Percentiles rank a stretch among this genome's conserved stretches.
These are phyloP conservation scores for Pycnonotus jocosus DNA, from an alignment of 2,113 vertebrate species.

Conservation along the genomic window DNA sequence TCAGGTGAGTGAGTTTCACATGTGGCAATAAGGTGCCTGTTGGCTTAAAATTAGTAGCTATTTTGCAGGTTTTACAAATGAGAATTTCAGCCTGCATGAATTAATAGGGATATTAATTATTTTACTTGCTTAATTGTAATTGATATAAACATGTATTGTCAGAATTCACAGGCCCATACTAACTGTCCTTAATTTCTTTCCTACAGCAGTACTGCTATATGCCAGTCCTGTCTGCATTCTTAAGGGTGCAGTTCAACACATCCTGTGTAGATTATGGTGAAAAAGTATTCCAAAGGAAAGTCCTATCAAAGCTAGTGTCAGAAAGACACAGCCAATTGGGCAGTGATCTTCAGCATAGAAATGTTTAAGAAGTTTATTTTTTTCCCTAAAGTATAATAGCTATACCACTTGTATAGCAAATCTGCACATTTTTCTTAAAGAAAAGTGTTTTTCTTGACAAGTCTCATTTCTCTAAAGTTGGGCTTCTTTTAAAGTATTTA, in stretches of 20 bases:
- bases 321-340: conserved; percentile 86
- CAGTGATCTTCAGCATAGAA: conserved; percentile 81
- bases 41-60: conserved; percentile 68
- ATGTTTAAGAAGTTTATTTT: conserved; percentile 70
- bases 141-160: conserved; percentile 94
- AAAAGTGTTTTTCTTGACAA: conserved; percentile 64
- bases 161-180: conserved; percentile 99
- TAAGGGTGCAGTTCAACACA: conserved; percentile 99
- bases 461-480: conserved; percentile 65
- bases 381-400: conserved; percentile 64
- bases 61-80: conserved; percentile 76
- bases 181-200: conserved; percentile 99
- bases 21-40: conserved; percentile 70
- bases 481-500: conserved; percentile 76
- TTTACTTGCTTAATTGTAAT: conserved; percentile 95
- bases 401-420: conserved; percentile 73
- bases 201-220: conserved; percentile 99
- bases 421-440: conserved; percentile 67
- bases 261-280: conserved; percentile 99
- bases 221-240: conserved; percentile 99
- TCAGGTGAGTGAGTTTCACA: conserved; percentile 73
- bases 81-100: conserved; percentile 91
- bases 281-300: conserved; percentile 90
- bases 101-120: conserved; percentile 81
- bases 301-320: conserved; percentile 86